phyloP scores from a whole-genome alignment of 30 jellyfish, hydroid and myxozoan species.

The Cassiopea xamachana region DNA sequence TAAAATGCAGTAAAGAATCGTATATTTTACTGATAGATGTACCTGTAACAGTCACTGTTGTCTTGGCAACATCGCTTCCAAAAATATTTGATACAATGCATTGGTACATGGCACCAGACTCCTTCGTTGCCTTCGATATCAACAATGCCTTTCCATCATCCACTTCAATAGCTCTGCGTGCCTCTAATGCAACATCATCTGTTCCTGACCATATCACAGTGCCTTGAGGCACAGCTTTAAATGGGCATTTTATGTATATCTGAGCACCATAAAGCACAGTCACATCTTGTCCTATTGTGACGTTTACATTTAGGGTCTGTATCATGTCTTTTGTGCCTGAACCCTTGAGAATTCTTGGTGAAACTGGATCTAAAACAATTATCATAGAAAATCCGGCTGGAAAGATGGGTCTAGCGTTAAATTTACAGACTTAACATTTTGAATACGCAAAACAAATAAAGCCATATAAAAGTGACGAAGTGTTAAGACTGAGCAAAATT shows the following conservation, averaged over 20 bases:
- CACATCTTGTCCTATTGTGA: slow-evolving; percentile 78
- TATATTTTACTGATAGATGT: background rate
- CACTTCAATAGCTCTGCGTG: slow-evolving; percentile 17
- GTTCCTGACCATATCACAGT: slow-evolving; percentile 69
- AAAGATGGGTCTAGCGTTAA: too few relatives aligned
- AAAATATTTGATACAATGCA: slow-evolving; percentile 72
- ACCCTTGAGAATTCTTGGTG: slow-evolving; percentile 37
- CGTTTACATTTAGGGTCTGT: slow-evolving; percentile 56
- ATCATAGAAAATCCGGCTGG: background rate
- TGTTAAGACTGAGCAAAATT: too few relatives aligned
- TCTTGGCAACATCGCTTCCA: slow-evolving; percentile 59
- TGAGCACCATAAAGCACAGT: slow-evolving; percentile 69
- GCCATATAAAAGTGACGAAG: too few relatives aligned
- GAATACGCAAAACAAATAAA: too few relatives aligned
- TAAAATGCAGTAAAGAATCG: background rate
- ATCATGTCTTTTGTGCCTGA: slow-evolving; percentile 41
- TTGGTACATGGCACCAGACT: slow-evolving; percentile 44
- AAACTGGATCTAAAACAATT: slow-evolving; percentile 29
- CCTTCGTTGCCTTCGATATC: slow-evolving; percentile 17
- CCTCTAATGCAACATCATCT: background rate
- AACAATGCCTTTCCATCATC: slow-evolving; percentile 63
- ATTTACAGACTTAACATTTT: too few relatives aligned
- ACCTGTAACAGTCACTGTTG: slow-evolving; percentile 73
- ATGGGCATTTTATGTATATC: slow-evolving; percentile 72
- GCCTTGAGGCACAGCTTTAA: slow-evolving; percentile 79